Conservation (phyloP, 2,113 vertebrate genomes). For the Strigops habroptila region DNA sequence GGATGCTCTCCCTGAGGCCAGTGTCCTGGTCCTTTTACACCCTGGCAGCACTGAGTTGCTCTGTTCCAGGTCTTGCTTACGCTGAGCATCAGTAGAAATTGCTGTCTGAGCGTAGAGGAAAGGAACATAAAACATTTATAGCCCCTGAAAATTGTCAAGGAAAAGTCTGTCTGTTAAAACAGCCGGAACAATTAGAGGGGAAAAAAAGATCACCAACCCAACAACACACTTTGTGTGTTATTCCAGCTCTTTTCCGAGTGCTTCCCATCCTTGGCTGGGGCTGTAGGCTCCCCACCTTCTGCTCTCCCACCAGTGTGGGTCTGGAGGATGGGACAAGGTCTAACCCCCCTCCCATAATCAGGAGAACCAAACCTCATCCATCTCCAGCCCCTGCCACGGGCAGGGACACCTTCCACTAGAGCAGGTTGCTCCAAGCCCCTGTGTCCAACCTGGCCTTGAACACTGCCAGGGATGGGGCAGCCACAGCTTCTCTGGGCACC, state of each 20-base stretch:
- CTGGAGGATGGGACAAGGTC: not conserved
- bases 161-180: constrained; percentile 22
- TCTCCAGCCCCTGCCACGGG: too few relatives aligned
- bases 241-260: not conserved
- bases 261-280: not conserved
- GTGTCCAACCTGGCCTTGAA: too few relatives aligned
- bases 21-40: not conserved
- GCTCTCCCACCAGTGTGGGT: not conserved
- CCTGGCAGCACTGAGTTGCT: not conserved
- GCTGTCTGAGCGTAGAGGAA: not conserved
- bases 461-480: too few relatives aligned
- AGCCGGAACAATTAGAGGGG: not conserved
- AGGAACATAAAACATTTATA: constrained; percentile 41
- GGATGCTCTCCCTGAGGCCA: not conserved
- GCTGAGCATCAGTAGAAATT: not conserved
- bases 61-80: rapidly evolving
- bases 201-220: too few relatives aligned
- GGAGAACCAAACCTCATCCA: not conserved
- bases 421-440: too few relatives aligned
- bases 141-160: not conserved
- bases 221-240: not conserved
- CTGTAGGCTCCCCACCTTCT: not conserved
- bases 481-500: too few relatives aligned
- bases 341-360: not conserved
- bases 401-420: too few relatives aligned